phyloP scores from a whole-genome alignment of 2,888 invertebrate genomes.

The Rugalucina vietnamica region DNA sequence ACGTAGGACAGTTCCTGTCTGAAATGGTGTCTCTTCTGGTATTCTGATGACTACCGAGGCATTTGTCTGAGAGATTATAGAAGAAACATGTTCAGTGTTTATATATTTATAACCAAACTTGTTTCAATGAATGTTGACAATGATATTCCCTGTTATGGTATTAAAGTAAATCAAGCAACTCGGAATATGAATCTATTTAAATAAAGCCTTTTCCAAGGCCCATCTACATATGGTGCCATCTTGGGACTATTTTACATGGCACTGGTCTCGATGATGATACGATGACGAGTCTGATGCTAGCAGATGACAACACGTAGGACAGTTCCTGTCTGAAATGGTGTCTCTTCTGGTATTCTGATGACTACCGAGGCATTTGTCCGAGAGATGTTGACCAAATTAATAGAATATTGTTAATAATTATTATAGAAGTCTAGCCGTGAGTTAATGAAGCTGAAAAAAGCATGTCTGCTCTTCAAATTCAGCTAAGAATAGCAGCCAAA shows the following conservation, averaged over 20 bases:
- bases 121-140: no score
- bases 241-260: neutral
- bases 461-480: neutral
- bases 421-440: neutral
- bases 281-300: constrained; percentile 9
- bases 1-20: constrained; percentile 2
- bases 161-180: neutral
- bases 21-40: neutral
- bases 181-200: neutral
- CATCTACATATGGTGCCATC: neutral
- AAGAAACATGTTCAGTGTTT: neutral
- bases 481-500: neutral
- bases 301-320: neutral
- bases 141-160: no score
- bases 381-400: neutral
- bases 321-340: constrained; percentile 1
- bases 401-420: neutral
- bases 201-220: neutral
- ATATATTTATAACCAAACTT: no score
- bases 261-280: neutral
- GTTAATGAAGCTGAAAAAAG: neutral
- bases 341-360: neutral
- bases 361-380: constrained; percentile 6
- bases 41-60: neutral
- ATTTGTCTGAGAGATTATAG: neutral